Evolutionary conservation across 2,888 invertebrate species (phyloP), one percentile per base, ranked within the genome.

Genomic region (Philopedon plagiatum): DNA sequence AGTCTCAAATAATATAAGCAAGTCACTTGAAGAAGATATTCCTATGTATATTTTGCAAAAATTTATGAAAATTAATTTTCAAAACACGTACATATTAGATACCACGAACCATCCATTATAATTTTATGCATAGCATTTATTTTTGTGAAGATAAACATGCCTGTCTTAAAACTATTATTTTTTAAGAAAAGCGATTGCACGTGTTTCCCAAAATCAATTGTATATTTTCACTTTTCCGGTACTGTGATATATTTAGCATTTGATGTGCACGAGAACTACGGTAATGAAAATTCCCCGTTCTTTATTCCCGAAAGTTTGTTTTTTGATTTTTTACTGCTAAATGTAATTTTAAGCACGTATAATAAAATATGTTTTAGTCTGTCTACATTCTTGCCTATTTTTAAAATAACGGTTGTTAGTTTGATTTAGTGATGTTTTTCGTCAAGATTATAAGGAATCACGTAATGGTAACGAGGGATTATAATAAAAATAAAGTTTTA

Each of bases 321-420:
- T 58, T 41, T 58, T 18, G 13, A 19, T 41, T 56, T 41, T 19
- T 39, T 57, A 41, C 26, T 18, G 26, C 15, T 13, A 34, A 58
- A 58, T 26, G 18, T 7, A 34, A 32, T 8, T 18, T 32, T 57
- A 49, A 8, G 26, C 29, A 15, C 7, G 7, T 15, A 5, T 23
- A 23, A 11, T 4, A 34, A 39, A 8, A 57, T n/a, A 21, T 39
- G 39, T 58, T 39, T 58, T 58, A 8, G 19, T 58, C 58, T 58
- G 58, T 58, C 58, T 39, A 41, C 58, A 58, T 58, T 58, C 15
- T 58, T 19, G 21, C 7, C 15, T 58, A 41, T 58, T 58, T 58
- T 58, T 26, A 41, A n/a, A 19, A 13, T 9, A 21, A 5, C 11
- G n/a, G 15, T 29, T 41, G 15, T 15, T 23, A 15, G 51, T 32